Evolutionary conservation across 2,113 vertebrate species (phyloP).

Genomic region (Microcebus ravelobensis): DNA sequence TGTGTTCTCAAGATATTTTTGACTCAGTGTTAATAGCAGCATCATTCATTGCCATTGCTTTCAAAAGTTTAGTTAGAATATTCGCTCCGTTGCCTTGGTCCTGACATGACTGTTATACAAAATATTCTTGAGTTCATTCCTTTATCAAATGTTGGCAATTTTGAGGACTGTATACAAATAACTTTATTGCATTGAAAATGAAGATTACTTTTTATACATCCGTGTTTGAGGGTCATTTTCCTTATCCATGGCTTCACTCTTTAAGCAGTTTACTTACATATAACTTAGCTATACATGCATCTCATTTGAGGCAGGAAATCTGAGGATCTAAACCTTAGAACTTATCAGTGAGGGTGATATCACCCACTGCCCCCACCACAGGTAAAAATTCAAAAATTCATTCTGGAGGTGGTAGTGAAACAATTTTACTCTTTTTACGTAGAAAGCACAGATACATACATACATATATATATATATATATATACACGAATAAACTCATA

Average conservation of each 20-base stretch:
- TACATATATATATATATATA: not conserved
- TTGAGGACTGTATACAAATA: not conserved
- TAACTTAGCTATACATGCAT: not conserved
- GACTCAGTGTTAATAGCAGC: not conserved
- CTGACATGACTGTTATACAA: not conserved
- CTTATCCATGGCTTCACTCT: not conserved
- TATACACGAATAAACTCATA: not conserved
- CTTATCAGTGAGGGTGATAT: not conserved
- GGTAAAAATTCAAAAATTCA: not conserved
- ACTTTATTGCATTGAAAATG: not conserved
- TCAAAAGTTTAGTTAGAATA: not conserved
- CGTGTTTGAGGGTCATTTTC: not conserved
- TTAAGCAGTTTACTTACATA: not conserved
- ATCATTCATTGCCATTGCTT: not conserved
- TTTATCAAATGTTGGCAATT: not conserved
- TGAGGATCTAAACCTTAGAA: not conserved
- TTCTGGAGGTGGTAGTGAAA: not conserved
- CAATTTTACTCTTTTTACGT: not conserved
- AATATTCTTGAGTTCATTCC: not conserved
- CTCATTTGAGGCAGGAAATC: not conserved
- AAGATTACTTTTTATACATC: not conserved
- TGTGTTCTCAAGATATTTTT: conserved; percentile 3
- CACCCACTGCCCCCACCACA: not conserved
- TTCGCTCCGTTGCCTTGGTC: not conserved
- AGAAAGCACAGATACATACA: not conserved